Conservation (phyloP, 2,888 invertebrate species). For the Nomada flava region DNA sequence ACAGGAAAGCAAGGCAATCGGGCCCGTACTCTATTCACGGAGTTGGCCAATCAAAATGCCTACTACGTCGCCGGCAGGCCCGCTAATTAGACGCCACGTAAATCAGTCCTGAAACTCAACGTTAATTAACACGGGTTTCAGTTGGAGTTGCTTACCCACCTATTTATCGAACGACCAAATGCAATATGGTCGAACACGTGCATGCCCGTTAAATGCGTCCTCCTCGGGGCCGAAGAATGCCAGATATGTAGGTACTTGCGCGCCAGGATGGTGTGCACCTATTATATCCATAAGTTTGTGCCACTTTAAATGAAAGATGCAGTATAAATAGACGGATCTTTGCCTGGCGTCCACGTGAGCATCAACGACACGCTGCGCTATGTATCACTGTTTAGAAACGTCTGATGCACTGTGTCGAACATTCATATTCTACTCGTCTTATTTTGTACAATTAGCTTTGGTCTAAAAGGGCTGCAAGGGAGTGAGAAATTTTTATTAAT, state of each 20-base stretch:
- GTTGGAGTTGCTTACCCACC: conserved; percentile 81
- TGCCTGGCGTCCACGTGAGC: conserved; percentile 21
- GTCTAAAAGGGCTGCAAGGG: conserved; percentile 33
- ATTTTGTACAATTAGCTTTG: too few species aligned
- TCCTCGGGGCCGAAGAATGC: conserved; percentile 34
- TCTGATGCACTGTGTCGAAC: not conserved
- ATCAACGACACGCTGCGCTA: not conserved
- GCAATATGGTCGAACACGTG: conserved; percentile 69
- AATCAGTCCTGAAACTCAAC: conserved; percentile 84
- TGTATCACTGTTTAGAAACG: conserved; percentile 36
- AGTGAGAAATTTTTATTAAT: conserved; percentile 28
- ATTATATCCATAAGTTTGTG: conserved; percentile 59
- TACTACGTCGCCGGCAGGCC: conserved; percentile 83
- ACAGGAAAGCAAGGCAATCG: conserved; percentile 80
- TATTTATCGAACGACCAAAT: conserved; percentile 80
- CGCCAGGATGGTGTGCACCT: conserved; percentile 1
- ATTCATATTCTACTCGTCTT: too few species aligned
- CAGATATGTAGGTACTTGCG: conserved; percentile 21
- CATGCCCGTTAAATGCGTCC: conserved; percentile 60
- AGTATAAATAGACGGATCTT: conserved; percentile 52
- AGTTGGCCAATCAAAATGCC: conserved; percentile 83
- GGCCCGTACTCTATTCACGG: conserved; percentile 76
- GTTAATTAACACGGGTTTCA: conserved; percentile 84
- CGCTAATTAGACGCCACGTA: conserved; percentile 84
- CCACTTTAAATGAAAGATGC: conserved; percentile 53